Conservation (phyloP, 2,797 vertebrate species). For the Apogon hyalosoma region DNA sequence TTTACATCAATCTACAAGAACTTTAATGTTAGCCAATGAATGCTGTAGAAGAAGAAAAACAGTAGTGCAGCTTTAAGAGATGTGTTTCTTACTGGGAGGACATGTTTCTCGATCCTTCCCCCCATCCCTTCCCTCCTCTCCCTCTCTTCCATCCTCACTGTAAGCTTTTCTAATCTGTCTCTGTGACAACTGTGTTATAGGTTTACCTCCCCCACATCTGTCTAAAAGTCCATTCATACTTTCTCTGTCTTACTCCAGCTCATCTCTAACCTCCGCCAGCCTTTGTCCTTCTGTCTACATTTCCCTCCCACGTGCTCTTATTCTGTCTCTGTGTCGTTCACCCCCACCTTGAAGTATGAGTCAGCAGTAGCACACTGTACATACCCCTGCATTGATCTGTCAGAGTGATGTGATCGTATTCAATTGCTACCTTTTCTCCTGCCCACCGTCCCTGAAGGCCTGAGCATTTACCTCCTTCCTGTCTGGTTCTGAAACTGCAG, state of each 20-base stretch:
- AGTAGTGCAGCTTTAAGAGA: too few species aligned
- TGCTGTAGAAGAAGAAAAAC: too few species aligned
- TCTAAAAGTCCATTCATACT: conserved; percentile 43
- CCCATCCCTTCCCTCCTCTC: too few species aligned
- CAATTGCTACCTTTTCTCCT: conserved; percentile 23
- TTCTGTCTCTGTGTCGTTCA: conserved; percentile 12
- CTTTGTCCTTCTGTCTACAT: conserved; percentile 37
- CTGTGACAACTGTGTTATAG: conserved; percentile 32
- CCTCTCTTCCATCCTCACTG: not conserved
- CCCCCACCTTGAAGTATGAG: conserved; percentile 31
- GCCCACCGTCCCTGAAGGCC: conserved; percentile 32
- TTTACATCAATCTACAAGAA: too few species aligned
- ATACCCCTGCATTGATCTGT: conserved; percentile 57
- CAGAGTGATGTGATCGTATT: conserved; percentile 54
- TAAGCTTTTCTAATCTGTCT: conserved; percentile 47
- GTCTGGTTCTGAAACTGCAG: conserved; percentile 36
- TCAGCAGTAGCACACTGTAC: conserved; percentile 49
- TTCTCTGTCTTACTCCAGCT: conserved; percentile 14
- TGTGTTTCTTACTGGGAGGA: not conserved
- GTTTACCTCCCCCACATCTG: conserved; percentile 4
- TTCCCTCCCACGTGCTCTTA: conserved; percentile 30
- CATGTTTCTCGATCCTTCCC: not conserved
- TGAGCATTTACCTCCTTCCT: conserved; percentile 21
- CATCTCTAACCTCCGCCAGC: conserved; percentile 29
- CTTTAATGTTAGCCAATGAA: too few species aligned